Evolutionary conservation across 2,888 invertebrate genomes (phyloP).

Genomic region (Nephrocerus scutellatus): DNA sequence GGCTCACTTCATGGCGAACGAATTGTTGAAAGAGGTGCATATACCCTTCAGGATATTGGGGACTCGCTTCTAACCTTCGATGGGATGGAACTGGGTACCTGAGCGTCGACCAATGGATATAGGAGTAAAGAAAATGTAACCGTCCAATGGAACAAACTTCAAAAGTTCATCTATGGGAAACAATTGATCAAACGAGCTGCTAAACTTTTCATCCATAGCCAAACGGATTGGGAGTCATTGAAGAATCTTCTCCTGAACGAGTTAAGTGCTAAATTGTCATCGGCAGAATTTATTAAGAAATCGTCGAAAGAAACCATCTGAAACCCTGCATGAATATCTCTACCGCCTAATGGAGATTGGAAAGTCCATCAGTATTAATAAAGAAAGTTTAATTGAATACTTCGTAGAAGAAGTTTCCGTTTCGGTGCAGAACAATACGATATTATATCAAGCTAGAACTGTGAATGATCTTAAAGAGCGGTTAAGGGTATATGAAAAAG

Average conservation of each 20-base stretch:
- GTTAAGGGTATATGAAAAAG: conserved; percentile 14
- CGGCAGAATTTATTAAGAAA: conserved; percentile 4
- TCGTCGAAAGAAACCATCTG: conserved; percentile 4
- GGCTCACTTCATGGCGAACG: no score
- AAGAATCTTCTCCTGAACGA: conserved; percentile 2
- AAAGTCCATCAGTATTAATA: conserved; percentile 10
- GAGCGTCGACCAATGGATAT: no score
- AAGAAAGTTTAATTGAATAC: conserved; percentile 16
- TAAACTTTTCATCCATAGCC: no score
- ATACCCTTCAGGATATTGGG: no score
- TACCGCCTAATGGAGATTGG: conserved; percentile 9
- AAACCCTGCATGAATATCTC: conserved; percentile 3
- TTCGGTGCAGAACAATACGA: conserved; percentile 11
- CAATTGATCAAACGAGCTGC: no score
- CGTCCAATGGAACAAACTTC: no score
- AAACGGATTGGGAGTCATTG: conserved; percentile 1
- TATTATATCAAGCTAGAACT: conserved; percentile 12
- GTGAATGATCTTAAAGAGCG: conserved; percentile 15
- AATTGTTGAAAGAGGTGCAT: no score
- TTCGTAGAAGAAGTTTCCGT: conserved; percentile 16
- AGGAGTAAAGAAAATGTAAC: no score
- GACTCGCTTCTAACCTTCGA: no score
- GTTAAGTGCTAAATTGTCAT: conserved; percentile 1
- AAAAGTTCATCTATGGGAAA: no score
- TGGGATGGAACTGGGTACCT: no score